These are phyloP conservation scores for Hoplostethus mediterraneus DNA, from an alignment of 2,797 vertebrate species.

Conservation along the genomic window DNA sequence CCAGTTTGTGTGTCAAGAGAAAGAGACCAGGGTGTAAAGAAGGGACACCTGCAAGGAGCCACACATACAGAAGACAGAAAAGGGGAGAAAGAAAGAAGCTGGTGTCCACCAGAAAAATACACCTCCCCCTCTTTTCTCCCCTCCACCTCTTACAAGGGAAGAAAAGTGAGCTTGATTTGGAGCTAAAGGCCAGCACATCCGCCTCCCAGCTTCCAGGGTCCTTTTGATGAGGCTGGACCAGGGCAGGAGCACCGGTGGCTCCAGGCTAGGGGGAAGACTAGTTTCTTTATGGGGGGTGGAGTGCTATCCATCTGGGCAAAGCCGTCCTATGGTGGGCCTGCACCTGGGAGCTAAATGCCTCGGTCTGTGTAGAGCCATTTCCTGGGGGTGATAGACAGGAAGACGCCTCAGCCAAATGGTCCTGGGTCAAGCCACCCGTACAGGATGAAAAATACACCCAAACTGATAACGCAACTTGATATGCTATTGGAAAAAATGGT, in stretches of 20 bases:
- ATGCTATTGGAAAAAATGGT: not conserved
- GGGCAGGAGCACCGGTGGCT: conserved; percentile 81
- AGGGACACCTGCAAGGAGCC: conserved; percentile 85
- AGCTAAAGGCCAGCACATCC: conserved; percentile 78
- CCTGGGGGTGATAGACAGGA: conserved; percentile 80
- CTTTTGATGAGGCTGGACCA: conserved; percentile 82
- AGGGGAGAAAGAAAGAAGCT: conserved; percentile 83
- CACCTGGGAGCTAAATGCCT: conserved; percentile 86
- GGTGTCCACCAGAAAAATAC: conserved; percentile 79
- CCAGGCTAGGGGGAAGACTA: conserved; percentile 80
- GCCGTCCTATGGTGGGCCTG: conserved; percentile 78
- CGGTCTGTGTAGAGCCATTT: conserved; percentile 81
- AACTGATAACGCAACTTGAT: conserved; percentile 31
- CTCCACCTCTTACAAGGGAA: conserved; percentile 75
- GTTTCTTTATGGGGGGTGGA: conserved; percentile 83
- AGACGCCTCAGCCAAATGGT: conserved; percentile 79
- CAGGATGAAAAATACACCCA: conserved; percentile 56
- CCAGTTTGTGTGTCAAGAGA: conserved; percentile 64
- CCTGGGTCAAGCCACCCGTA: conserved; percentile 56
- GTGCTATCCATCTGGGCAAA: conserved; percentile 84
- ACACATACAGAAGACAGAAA: conserved; percentile 78
- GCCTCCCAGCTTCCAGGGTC: conserved; percentile 79
- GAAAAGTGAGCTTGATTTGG: conserved; percentile 80
- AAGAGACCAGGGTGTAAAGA: conserved; percentile 61
- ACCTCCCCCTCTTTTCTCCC: conserved; percentile 69